phyloP scores from a whole-genome alignment of 2,888 invertebrate species.

The Caenorhabditis sp. region DNA sequence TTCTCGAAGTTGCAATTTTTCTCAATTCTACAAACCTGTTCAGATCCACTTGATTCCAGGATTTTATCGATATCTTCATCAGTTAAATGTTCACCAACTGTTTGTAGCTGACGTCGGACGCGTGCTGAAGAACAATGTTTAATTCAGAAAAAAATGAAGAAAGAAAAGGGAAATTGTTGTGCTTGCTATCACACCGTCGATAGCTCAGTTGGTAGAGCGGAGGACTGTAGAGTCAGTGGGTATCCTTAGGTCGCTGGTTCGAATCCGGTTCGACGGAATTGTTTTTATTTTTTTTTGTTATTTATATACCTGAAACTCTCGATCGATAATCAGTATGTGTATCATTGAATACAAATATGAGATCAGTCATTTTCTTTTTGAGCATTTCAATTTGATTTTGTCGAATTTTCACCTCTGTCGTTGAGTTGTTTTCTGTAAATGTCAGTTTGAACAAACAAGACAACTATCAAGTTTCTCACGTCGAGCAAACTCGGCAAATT shows the following conservation, averaged over 20 bases:
- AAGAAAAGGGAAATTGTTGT: neutral
- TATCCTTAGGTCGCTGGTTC: conserved; percentile 65
- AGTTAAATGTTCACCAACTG: conserved; percentile 61
- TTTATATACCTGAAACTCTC: conserved; percentile 62
- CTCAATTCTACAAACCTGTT: conserved; percentile 24
- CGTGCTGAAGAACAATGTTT: conserved; percentile 47
- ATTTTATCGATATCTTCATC: conserved; percentile 62
- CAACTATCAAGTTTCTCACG: conserved; percentile 15
- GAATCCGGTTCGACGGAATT: conserved; percentile 58
- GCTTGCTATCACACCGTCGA: conserved; percentile 25
- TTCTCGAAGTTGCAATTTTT: no score
- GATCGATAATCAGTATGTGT: conserved; percentile 65
- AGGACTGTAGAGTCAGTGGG: conserved; percentile 42
- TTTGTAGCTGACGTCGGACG: conserved; percentile 65
- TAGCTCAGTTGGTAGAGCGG: conserved; percentile 58
- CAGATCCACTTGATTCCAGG: conserved; percentile 49
- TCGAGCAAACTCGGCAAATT: conserved; percentile 49
- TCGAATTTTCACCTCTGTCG: conserved; percentile 53
- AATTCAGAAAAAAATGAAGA: neutral
- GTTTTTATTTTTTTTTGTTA: neutral
- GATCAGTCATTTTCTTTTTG: conserved; percentile 56
- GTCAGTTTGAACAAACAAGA: neutral
- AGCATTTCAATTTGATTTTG: conserved; percentile 64
- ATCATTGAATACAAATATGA: conserved; percentile 61
- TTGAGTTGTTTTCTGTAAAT: conserved; percentile 41